Evolutionary conservation across 2,797 vertebrate genomes (phyloP), one percentile per base, ranked within the genome.

Genomic region (Amphiprion clarkii): DNA sequence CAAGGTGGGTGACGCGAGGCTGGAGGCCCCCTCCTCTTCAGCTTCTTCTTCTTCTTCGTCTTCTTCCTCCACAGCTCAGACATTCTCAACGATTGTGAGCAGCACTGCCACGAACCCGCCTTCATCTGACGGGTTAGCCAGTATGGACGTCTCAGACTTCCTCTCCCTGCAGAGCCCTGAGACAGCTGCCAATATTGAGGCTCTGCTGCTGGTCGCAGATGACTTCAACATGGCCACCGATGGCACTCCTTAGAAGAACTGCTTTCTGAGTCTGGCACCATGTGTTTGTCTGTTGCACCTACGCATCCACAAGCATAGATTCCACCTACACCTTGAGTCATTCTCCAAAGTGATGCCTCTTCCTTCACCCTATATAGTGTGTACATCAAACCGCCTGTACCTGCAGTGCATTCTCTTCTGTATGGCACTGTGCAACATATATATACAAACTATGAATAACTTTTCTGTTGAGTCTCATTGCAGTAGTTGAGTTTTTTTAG

Each of bases 81-180:
- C 91, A 63, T 88, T 93, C 62, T 81, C 93, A 31, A 72, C 76
- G 0, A 82, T 86, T 60, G 91, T 72, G 52, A 79, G 79, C 54
- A 46, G 73, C 78, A 73, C 81, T 49, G 77, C 86, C 69, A 39
- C 76, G 48, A 84, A 89, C 89, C 91, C 93, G 62, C 82, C 95
- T 71, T 89, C 94, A 7, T 91, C 94, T 48, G 95, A 96, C 74
- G 93, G 93, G 0, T 93, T 98, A 91, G 93, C 96, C 94, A 97
- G 93, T 85, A 97, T 98, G 95, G 97, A 99, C 78, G 94, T 98
- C 76, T 96, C 96, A 0, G 96, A 98, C 90, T 97, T 99, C 85
- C 95, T 99, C 71, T 97, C 96, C 60, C 95, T 98, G 81, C 97
- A 96, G 93, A 97, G 95, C 88, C 96, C 96, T 0, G 96, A 96